phyloP scores from a whole-genome alignment of 2,113 vertebrate species.

The Perca flavescens region DNA sequence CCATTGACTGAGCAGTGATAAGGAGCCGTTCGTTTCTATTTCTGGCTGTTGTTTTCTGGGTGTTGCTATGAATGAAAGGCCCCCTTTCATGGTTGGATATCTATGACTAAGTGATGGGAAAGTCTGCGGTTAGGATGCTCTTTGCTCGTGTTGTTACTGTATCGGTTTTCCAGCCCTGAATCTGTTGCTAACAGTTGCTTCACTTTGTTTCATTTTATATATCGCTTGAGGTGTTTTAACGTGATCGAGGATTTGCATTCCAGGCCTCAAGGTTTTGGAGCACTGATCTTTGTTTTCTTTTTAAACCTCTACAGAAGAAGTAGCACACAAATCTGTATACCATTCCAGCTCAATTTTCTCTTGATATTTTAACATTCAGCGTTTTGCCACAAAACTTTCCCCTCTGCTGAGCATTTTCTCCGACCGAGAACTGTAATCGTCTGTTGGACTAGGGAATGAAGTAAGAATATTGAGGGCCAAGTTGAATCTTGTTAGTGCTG shows the following conservation, averaged over 20 bases:
- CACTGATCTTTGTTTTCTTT: not conserved
- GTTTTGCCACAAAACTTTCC: not conserved
- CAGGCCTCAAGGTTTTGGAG: not conserved
- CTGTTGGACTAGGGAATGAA: conserved; percentile 1
- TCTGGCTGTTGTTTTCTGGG: conserved; percentile 45
- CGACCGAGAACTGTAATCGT: not conserved
- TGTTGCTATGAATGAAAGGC: conserved; percentile 67
- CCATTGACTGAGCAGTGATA: conserved; percentile 51
- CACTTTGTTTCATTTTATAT: conserved; percentile 4
- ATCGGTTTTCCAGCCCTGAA: conserved; percentile 11
- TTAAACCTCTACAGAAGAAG: not conserved
- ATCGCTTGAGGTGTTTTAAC: conserved; percentile 23
- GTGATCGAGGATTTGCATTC: conserved; percentile 11
- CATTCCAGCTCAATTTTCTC: conserved; percentile 1
- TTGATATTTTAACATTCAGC: conserved; percentile 7
- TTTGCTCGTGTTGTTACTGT: conserved; percentile 16
- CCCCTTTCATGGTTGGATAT: conserved; percentile 50
- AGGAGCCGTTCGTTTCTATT: conserved; percentile 51
- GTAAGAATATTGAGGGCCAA: conserved; percentile 1
- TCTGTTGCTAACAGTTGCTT: not conserved
- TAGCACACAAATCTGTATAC: not conserved
- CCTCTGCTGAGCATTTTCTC: conserved; percentile 22
- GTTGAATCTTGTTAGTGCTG: conserved; percentile 38
- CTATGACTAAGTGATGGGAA: conserved; percentile 33
- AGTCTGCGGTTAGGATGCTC: conserved; percentile 10